These are phyloP conservation scores for Meriones unguiculatus DNA, from an alignment of 2,113 vertebrate genomes.

Conservation along the genomic window DNA sequence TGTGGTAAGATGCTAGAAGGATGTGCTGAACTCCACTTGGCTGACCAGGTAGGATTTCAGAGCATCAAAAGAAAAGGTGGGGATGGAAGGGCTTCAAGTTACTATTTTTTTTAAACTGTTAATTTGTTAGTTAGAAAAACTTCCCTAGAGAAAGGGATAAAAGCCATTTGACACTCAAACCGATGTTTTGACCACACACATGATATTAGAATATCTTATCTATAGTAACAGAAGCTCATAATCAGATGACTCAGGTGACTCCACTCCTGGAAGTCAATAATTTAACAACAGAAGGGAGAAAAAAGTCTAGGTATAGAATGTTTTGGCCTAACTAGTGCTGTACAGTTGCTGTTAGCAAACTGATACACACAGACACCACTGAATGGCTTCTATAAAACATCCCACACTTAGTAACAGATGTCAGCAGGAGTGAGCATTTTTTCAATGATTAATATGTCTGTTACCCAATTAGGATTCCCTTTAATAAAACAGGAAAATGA, in stretches of 20 bases:
- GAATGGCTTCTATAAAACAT: constrained; percentile 7
- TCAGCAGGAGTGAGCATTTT: background rate
- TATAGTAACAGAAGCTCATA: background rate
- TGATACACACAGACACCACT: background rate
- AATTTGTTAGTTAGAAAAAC: constrained; percentile 36
- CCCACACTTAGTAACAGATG: constrained; percentile 60
- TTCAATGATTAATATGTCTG: constrained; percentile 35
- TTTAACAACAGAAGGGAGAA: constrained; percentile 64
- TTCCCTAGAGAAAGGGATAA: constrained; percentile 43
- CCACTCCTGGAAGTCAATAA: constrained; percentile 29
- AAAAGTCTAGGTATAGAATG: constrained; percentile 60
- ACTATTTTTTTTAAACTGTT: background rate
- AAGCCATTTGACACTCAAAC: background rate
- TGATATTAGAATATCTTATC: constrained; percentile 36
- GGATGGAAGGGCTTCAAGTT: background rate
- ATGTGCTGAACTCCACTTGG: background rate
- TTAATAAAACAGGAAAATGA: constrained; percentile 36
- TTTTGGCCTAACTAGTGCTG: constrained; percentile 13
- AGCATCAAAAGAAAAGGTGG: background rate
- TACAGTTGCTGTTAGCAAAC: constrained; percentile 62
- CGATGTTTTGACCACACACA: constrained; percentile 16
- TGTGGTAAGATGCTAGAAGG: background rate
- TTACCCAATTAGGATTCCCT: background rate
- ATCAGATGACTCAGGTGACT: fast-evolving
- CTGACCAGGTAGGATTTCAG: background rate